A percentile compares a stretch with the other conserved stretches of the same genome.
phyloP scores from a whole-genome alignment of 2,888 invertebrate species.

The Vanessa cardui region DNA sequence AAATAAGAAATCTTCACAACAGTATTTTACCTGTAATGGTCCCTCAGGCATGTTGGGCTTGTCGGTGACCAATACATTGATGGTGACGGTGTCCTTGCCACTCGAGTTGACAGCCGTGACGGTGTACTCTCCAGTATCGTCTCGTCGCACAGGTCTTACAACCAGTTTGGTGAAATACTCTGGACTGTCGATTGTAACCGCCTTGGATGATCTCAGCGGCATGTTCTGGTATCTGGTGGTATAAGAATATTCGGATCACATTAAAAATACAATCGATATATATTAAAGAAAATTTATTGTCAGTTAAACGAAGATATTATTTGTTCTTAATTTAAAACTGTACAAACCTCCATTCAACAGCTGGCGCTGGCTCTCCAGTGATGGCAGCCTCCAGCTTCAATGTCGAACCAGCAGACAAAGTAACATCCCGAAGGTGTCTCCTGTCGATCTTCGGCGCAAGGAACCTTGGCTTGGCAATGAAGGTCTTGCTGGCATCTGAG shows the following conservation, averaged over 20 bases:
- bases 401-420: constrained; percentile 95
- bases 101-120: constrained; percentile 93
- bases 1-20: not conserved
- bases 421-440: constrained; percentile 93
- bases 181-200: constrained; percentile 90
- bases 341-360: constrained; percentile 90
- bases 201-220: constrained; percentile 86
- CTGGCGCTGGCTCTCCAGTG: constrained; percentile 97
- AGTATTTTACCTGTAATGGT: constrained; percentile 87
- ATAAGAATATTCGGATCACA: too few relatives aligned
- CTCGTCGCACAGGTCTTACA: constrained; percentile 89
- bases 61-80: constrained; percentile 92
- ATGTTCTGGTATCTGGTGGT: constrained; percentile 87
- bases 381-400: constrained; percentile 97
- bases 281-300: too few relatives aligned
- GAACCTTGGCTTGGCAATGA: constrained; percentile 93
- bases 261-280: too few relatives aligned
- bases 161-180: constrained; percentile 95
- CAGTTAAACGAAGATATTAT: too few relatives aligned
- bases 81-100: constrained; percentile 91
- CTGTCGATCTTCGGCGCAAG: constrained; percentile 98
- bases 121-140: constrained; percentile 93
- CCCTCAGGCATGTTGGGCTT: constrained; percentile 95
- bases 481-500: constrained; percentile 92
- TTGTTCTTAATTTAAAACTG: not conserved